Percentiles rank a stretch among this genome's conserved stretches.
Conservation (phyloP, 1,140 invertebrate species). For the Heliconius hermathena region DNA sequence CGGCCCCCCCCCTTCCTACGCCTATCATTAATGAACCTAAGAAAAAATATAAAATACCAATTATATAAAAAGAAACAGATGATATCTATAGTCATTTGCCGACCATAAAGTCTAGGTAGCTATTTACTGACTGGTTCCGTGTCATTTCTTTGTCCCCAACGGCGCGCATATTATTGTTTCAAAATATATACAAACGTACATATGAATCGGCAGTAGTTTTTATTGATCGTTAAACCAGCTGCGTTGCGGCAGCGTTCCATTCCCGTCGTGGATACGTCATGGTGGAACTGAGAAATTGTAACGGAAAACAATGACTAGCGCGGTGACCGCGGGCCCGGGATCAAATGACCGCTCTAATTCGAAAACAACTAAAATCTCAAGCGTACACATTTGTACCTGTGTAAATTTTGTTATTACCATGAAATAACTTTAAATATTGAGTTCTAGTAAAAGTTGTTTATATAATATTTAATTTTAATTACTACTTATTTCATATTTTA, state of each 20-base stretch:
- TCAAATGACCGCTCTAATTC: conserved; percentile 49
- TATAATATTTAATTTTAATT: no score
- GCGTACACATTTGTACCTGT: not conserved
- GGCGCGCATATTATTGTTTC: conserved; percentile 44
- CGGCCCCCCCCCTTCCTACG: no score
- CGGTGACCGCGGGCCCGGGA: conserved; percentile 45
- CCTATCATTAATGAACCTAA: no score
- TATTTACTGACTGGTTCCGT: conserved; percentile 15
- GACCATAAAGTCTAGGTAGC: not conserved
- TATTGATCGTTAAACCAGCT: conserved; percentile 65
- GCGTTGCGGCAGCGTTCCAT: conserved; percentile 52
- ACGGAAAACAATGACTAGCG: conserved; percentile 51
- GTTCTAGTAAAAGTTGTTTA: no score
- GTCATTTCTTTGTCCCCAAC: conserved; percentile 44
- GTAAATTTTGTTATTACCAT: not conserved
- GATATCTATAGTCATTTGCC: not conserved
- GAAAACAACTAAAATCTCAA: not conserved
- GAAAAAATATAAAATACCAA: no score
- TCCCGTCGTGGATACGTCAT: conserved; percentile 58
- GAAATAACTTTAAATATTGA: not conserved
- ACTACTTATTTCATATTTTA: no score
- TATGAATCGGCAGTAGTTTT: conserved; percentile 53
- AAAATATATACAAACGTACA: conserved; percentile 40
- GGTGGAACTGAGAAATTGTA: conserved; percentile 53
- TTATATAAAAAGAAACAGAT: not conserved